Conservation (phyloP, 2,797 vertebrate genomes). For the Neomorphus geoffroyi region DNA sequence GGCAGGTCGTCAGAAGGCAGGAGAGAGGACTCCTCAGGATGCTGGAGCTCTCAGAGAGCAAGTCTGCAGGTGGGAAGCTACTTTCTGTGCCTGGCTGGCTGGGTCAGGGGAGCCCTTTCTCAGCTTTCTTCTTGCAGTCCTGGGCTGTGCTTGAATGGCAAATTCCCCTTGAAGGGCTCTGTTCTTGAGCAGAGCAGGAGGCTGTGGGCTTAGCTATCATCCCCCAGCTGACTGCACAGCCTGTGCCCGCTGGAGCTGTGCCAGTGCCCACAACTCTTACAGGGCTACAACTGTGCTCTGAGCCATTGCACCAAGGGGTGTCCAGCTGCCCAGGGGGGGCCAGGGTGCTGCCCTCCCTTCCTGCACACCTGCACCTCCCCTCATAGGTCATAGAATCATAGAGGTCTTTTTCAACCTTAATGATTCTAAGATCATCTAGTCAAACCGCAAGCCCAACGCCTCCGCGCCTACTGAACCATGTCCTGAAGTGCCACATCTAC, state of each 20-base stretch:
- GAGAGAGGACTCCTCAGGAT: conserved; percentile 75
- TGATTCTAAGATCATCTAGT: no score
- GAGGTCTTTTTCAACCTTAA: no score
- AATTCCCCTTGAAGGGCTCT: neutral
- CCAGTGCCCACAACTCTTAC: accelerated
- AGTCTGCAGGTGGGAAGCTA: conserved; percentile 68
- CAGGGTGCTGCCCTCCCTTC: neutral
- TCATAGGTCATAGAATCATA: no score
- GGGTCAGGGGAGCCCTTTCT: neutral
- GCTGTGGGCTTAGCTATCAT: neutral
- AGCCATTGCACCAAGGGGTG: neutral
- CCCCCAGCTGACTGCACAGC: neutral
- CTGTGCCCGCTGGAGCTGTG: neutral
- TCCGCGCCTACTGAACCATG: no score
- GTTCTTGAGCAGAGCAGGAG: neutral
- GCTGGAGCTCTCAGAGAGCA: conserved; percentile 76
- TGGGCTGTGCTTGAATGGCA: neutral
- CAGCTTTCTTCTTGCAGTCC: neutral
- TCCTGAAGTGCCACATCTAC: no score
- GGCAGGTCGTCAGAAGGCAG: conserved; percentile 48
- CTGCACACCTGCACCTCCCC: accelerated
- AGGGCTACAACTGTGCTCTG: neutral
- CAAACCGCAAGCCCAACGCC: no score
- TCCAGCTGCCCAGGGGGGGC: neutral
- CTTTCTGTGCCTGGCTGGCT: neutral